These are phyloP conservation scores for Myrmecophaga tridactyla DNA, from an alignment of 2,113 vertebrate species.

Conservation along the genomic window DNA sequence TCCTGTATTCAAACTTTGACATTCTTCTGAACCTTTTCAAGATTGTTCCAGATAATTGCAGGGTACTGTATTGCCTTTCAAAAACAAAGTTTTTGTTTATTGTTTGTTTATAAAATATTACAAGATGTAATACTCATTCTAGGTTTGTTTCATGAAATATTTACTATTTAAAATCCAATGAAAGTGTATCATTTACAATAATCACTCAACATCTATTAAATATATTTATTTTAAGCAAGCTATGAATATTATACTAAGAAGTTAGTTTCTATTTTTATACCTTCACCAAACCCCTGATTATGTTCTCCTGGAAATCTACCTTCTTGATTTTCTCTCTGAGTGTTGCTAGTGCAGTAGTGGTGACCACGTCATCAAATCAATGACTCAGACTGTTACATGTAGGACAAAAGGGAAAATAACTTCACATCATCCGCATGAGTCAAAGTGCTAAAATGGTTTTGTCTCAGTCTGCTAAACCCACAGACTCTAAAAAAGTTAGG, in stretches of 20 bases:
- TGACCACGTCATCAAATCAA: rapidly evolving
- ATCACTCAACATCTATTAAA: neutral
- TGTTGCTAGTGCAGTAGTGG: neutral
- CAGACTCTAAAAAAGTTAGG: neutral
- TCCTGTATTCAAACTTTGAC: neutral
- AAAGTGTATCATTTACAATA: neutral
- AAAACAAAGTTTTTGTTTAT: neutral
- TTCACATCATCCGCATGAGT: neutral
- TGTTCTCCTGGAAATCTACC: neutral
- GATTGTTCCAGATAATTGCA: neutral
- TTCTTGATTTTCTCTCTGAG: neutral
- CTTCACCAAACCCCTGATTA: neutral
- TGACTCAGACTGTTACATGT: neutral
- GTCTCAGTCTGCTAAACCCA: neutral
- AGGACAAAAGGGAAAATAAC: neutral
- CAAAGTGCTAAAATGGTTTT: neutral
- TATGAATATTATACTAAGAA: neutral
- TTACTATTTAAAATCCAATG: neutral
- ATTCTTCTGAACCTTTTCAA: neutral
- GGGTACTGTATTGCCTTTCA: neutral
- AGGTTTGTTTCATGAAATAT: neutral
- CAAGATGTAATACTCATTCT: neutral
- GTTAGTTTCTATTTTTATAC: neutral
- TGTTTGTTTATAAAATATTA: neutral
- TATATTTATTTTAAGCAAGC: neutral